Percentiles rank a stretch among this genome's conserved stretches.
Conservation (phyloP, 2,888 invertebrate species). For the Troilus luridus region DNA sequence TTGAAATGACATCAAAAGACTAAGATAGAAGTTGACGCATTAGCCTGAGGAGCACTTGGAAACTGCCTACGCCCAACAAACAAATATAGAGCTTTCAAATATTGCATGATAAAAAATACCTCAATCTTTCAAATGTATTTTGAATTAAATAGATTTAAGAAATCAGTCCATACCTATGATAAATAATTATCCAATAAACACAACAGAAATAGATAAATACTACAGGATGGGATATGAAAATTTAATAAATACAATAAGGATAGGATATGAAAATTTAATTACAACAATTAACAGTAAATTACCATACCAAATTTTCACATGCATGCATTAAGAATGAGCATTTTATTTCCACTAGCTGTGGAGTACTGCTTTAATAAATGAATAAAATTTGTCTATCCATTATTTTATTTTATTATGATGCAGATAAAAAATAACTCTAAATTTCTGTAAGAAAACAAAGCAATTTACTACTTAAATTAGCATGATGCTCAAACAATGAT, state of each 20-base stretch:
- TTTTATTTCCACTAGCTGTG: neutral
- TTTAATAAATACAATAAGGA: neutral
- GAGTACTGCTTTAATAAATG: neutral
- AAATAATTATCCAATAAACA: neutral
- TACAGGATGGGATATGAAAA: neutral
- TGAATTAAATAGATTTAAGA: neutral
- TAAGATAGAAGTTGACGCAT: too few species aligned
- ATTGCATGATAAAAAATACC: neutral
- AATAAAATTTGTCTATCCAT: neutral
- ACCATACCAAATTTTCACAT: neutral
- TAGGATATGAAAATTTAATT: neutral
- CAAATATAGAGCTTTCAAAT: neutral
- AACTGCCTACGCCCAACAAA: too few species aligned
- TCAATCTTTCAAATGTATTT: neutral
- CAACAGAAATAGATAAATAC: neutral
- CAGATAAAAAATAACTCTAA: neutral
- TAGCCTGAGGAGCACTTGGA: too few species aligned
- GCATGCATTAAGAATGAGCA: neutral
- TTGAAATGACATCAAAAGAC: too few species aligned
- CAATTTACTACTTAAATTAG: neutral
- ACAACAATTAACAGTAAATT: neutral
- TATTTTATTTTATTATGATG: neutral
- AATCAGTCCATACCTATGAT: neutral
- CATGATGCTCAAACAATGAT: neutral
- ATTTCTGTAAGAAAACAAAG: neutral